phyloP scores from a whole-genome alignment of 2,888 invertebrate genomes.

The Trileptium ribeirensis region DNA sequence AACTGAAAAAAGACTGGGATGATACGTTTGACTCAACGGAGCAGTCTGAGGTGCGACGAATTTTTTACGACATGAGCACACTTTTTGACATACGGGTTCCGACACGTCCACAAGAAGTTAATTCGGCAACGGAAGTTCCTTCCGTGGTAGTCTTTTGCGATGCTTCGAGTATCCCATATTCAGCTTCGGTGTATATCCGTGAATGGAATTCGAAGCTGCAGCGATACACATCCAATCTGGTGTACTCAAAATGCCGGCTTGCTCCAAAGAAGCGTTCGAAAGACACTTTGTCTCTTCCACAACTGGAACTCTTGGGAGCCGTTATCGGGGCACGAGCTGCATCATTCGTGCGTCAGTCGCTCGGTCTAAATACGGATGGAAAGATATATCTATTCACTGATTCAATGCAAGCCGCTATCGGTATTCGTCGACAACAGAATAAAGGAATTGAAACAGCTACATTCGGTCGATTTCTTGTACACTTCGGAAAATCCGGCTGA shows the following conservation, averaged over 20 bases:
- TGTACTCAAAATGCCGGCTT: not conserved
- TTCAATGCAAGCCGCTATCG: constrained; percentile 26
- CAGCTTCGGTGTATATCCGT: constrained; percentile 33
- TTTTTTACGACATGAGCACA: not conserved
- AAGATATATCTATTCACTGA: constrained; percentile 28
- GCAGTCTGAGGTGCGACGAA: not conserved
- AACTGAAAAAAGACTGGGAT: constrained; percentile 38
- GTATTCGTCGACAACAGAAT: constrained; percentile 39
- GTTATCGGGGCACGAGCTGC: not conserved
- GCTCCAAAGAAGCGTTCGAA: not conserved
- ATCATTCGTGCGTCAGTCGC: not conserved
- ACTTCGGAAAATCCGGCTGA: too few species aligned
- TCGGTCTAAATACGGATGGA: not conserved
- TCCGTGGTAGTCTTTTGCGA: constrained; percentile 36
- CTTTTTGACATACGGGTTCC: not conserved
- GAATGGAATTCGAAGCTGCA: not conserved
- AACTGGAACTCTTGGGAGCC: not conserved
- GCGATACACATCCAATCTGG: not conserved
- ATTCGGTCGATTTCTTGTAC: too few species aligned
- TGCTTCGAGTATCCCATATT: constrained; percentile 37
- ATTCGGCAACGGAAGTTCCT: not conserved
- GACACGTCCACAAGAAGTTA: not conserved
- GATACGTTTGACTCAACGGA: constrained; percentile 20
- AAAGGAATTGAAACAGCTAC: too few species aligned
- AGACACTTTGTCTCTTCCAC: not conserved